phyloP scores from a whole-genome alignment of 2,113 vertebrate genomes.

The Terrapene triunguis region DNA sequence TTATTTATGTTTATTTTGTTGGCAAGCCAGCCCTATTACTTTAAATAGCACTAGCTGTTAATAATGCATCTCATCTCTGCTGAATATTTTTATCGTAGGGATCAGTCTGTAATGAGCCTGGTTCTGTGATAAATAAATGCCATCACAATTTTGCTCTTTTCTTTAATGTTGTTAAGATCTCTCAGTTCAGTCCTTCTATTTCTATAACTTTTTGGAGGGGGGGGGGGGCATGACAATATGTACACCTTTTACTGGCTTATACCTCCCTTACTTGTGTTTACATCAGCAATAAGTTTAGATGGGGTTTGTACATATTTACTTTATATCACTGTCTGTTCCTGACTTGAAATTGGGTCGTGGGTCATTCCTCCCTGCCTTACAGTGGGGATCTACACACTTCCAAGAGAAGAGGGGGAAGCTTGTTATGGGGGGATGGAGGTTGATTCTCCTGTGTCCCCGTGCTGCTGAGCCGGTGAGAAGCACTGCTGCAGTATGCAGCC shows the following conservation, averaged over 20 bases:
- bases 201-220: not conserved
- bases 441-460: not conserved
- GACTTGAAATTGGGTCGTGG: not conserved
- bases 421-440: not conserved
- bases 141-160: not conserved
- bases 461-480: not conserved
- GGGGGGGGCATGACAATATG: too few relatives aligned
- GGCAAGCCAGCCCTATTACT: fast-evolving
- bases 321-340: not conserved
- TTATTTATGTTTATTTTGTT: not conserved
- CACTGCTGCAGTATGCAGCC: not conserved
- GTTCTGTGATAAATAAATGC: not conserved
- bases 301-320: not conserved
- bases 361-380: fast-evolving
- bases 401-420: not conserved
- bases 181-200: not conserved
- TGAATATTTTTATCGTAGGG: not conserved
- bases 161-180: not conserved
- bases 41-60: not conserved
- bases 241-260: not conserved
- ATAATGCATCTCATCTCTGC: fast-evolving
- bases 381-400: not conserved
- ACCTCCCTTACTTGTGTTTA: not conserved
- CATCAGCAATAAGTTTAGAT: not conserved
- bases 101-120: not conserved